phyloP scores from a whole-genome alignment of 1,140 invertebrate genomes.

The Lasioglossum baleicum region DNA sequence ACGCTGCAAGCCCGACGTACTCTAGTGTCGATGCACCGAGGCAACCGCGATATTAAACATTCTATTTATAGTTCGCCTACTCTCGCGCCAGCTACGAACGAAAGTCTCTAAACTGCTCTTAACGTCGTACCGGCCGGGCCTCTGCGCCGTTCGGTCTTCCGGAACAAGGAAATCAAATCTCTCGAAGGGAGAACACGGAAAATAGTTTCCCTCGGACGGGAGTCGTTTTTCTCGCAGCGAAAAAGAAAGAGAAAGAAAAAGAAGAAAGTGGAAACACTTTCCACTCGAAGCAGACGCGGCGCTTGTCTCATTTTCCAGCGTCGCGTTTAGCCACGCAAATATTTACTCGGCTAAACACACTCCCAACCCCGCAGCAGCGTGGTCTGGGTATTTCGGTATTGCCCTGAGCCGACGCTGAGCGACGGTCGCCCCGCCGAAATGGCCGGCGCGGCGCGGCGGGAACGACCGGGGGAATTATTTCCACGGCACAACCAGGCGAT shows the following conservation, averaged over 20 bases:
- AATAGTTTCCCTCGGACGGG: not conserved
- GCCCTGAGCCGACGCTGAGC: not conserved
- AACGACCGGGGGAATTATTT: slow-evolving; percentile 29
- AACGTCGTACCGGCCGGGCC: too few species aligned
- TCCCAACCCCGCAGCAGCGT: slow-evolving; percentile 12
- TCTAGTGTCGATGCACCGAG: not conserved
- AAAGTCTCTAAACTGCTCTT: not conserved
- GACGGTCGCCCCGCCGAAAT: slow-evolving; percentile 13
- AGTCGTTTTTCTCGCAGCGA: not conserved
- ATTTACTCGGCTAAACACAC: slow-evolving; percentile 43
- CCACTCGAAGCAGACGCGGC: not conserved
- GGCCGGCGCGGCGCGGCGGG: slow-evolving; percentile 17
- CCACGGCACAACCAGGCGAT: slow-evolving; percentile 9
- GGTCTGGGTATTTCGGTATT: slow-evolving; percentile 2
- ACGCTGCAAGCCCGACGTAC: too few species aligned
- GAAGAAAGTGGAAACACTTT: not conserved
- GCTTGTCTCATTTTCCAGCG: slow-evolving; percentile 38
- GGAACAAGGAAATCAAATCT: not conserved
- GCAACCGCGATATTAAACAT: slow-evolving; percentile 23
- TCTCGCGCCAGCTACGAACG: not conserved
- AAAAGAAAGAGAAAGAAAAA: not conserved
- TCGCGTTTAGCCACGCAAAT: slow-evolving; percentile 37
- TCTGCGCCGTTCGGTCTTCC: too few species aligned
- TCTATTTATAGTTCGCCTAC: not conserved
- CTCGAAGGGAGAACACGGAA: not conserved